phyloP scores from a whole-genome alignment of 2,113 vertebrate genomes.

The Trematomus loennbergii region DNA sequence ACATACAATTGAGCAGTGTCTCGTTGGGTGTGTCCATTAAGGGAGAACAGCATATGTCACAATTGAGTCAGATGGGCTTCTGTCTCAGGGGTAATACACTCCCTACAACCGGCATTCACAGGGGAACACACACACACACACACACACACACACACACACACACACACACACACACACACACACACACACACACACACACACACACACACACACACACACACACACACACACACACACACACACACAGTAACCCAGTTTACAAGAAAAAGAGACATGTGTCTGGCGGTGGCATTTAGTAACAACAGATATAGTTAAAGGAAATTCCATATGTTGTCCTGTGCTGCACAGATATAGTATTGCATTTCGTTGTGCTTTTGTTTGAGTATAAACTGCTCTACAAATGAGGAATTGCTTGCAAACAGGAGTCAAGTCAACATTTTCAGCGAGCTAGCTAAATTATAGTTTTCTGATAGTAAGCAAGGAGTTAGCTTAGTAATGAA shows the following conservation, averaged over 20 bases:
- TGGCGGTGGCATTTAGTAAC: not conserved
- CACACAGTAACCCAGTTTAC: conserved; percentile 37
- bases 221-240: no score
- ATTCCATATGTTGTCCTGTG: not conserved
- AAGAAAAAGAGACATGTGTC: conserved; percentile 4
- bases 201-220: no score
- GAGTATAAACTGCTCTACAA: no score
- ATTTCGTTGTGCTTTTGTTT: not conserved
- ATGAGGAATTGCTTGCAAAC: no score
- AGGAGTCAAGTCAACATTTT: no score
- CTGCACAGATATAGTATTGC: not conserved
- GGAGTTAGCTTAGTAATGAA: no score
- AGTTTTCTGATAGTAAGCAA: no score
- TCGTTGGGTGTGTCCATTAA: conserved; percentile 62
- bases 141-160: not conserved
- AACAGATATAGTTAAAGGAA: not conserved
- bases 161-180: no score
- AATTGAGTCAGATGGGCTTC: conserved; percentile 75
- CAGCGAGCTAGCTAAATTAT: no score
- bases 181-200: no score
- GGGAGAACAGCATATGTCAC: conserved; percentile 74
- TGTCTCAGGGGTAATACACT: conserved; percentile 70
- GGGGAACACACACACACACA: conserved; percentile 10
- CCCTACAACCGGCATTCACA: conserved; percentile 61
- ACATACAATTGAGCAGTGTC: conserved; percentile 17